A percentile compares a stretch with the other conserved stretches of the same genome.
These are phyloP conservation scores for Agapornis roseicollis DNA, from an alignment of 2,113 vertebrate genomes.

Conservation along the genomic window DNA sequence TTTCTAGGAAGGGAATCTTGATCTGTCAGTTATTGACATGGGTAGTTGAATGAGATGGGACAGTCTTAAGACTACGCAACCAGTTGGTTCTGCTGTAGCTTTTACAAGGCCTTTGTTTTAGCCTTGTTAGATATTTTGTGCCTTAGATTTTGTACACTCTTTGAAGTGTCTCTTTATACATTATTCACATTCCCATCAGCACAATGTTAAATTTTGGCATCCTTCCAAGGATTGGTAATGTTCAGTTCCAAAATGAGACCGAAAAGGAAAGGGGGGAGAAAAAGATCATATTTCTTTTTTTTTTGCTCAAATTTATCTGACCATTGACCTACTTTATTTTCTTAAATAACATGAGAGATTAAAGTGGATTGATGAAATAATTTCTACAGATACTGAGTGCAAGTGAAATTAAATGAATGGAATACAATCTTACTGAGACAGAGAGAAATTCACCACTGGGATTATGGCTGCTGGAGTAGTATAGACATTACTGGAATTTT, in stretches of 20 bases:
- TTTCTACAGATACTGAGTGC: background rate
- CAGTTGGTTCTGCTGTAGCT: constrained; percentile 4
- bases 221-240: background rate
- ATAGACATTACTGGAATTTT: background rate
- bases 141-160: constrained; percentile 38
- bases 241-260: background rate
- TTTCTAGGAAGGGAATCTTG: background rate
- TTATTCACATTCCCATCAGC: constrained; percentile 49
- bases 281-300: background rate
- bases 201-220: constrained; percentile 28
- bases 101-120: constrained; percentile 40
- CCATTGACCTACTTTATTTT: constrained; percentile 26
- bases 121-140: constrained; percentile 32
- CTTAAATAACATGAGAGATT: background rate
- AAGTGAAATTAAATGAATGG: background rate
- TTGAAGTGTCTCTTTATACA: constrained; percentile 46
- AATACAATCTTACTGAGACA: background rate
- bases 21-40: background rate
- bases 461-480: background rate
- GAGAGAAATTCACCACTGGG: background rate
- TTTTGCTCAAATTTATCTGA: constrained; percentile 24
- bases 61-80: background rate
- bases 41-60: background rate
- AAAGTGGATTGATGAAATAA: background rate
- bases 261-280: background rate